A percentile compares a stretch with the other conserved stretches of the same genome.
Conservation (phyloP, 2,113 vertebrate species). For the Elephas maximus region DNA sequence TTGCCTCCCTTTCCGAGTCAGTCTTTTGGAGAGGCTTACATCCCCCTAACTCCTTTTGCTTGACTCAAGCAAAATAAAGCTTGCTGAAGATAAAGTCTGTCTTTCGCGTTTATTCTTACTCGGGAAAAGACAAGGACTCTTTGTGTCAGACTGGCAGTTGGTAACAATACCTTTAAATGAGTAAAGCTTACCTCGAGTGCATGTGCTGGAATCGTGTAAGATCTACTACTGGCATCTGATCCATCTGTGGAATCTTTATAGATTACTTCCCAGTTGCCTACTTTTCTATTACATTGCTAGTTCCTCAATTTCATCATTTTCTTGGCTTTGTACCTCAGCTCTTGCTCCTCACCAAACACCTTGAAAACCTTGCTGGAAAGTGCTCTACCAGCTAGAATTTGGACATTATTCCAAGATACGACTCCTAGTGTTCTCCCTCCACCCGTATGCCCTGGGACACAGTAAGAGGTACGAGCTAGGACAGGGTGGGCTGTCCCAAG, state of each 20-base stretch:
- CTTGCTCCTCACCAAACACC: neutral
- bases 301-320: neutral
- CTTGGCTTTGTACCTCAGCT: conserved; percentile 19
- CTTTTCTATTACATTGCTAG: conserved; percentile 2
- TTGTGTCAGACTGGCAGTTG: too few species aligned
- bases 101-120: too few species aligned
- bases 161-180: conserved; percentile 10
- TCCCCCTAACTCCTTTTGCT: too few species aligned
- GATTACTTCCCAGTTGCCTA: neutral
- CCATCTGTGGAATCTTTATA: conserved; percentile 21
- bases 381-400: neutral
- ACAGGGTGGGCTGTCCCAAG: neutral
- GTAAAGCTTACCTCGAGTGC: neutral
- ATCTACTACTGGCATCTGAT: neutral
- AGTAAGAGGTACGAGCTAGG: neutral
- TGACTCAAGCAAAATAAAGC: too few species aligned
- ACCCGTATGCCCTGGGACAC: neutral
- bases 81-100: too few species aligned
- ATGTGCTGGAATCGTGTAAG: neutral
- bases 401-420: neutral
- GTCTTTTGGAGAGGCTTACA: too few species aligned
- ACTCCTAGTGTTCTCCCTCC: neutral
- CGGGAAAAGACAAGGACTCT: too few species aligned
- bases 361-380: neutral
- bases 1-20: too few species aligned